Conservation (phyloP, 2,113 vertebrate genomes). For the Sterrhoptilus dennistouni region DNA sequence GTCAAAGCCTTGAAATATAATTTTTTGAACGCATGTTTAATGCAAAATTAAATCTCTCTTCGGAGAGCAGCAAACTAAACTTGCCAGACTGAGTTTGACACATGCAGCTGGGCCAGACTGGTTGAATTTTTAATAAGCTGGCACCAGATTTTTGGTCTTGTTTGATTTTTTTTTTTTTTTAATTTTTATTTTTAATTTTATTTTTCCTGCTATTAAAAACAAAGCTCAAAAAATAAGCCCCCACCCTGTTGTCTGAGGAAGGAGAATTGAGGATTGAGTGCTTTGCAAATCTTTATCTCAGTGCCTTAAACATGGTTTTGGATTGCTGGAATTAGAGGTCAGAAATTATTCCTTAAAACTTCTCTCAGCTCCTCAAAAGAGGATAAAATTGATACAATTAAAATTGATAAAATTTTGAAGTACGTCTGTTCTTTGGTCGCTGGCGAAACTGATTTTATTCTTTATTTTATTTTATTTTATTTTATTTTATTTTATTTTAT, state of each 20-base stretch:
- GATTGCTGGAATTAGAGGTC: neutral
- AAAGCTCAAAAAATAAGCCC: too few relatives aligned
- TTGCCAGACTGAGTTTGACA: neutral
- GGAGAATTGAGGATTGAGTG: accelerated
- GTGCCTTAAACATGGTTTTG: neutral
- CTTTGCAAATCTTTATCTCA: neutral
- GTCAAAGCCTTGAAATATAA: neutral
- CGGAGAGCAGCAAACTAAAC: neutral
- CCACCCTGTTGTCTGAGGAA: accelerated
- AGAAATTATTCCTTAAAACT: neutral
- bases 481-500: too few relatives aligned
- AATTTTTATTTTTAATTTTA: neutral
- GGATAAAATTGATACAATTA: neutral
- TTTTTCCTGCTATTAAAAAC: neutral
- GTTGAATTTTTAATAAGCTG: neutral
- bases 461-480: neutral
- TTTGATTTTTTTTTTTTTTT: neutral
- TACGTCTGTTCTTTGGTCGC: neutral
- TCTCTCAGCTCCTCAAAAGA: neutral
- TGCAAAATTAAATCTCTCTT: neutral
- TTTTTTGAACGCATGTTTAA: neutral
- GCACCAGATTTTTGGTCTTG: neutral
- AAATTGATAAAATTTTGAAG: neutral
- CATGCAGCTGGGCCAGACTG: neutral
- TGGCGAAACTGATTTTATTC: neutral